phyloP scores from a whole-genome alignment of 1,140 invertebrate species.

The Plectus sambesii region DNA sequence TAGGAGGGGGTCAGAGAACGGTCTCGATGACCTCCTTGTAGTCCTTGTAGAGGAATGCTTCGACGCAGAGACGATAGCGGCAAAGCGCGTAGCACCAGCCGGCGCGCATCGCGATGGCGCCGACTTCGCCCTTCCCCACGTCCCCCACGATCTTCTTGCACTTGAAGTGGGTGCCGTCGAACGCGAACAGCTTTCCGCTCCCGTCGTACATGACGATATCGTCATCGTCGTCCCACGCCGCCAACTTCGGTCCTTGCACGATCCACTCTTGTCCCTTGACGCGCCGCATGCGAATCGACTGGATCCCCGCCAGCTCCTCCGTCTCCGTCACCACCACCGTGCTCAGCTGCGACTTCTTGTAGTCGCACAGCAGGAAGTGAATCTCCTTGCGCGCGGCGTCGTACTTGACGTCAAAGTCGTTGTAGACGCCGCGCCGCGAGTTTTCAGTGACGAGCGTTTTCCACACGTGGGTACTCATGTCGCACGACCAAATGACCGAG shows the following conservation, averaged over 20 bases:
- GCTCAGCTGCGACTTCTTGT: constrained; percentile 18
- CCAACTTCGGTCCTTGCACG: constrained; percentile 23
- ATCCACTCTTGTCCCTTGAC: constrained; percentile 29
- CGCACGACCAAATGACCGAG: constrained; percentile 25
- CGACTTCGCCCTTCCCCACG: constrained; percentile 23
- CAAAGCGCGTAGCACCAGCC: constrained; percentile 58
- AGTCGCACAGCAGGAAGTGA: constrained; percentile 25
- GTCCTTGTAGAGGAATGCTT: constrained; percentile 57
- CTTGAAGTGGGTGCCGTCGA: constrained; percentile 22
- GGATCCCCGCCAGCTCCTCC: constrained; percentile 16
- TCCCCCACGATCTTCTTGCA: constrained; percentile 28
- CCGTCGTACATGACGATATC: constrained; percentile 30
- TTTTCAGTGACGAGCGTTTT: constrained; percentile 24
- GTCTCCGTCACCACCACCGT: constrained; percentile 16
- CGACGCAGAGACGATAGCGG: constrained; percentile 20
- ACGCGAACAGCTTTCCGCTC: constrained; percentile 29
- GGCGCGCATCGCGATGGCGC: constrained; percentile 52
- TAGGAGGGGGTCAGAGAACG: no score
- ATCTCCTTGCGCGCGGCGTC: constrained; percentile 8
- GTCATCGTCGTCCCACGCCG: constrained; percentile 18
- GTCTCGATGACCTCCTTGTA: no score
- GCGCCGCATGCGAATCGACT: constrained; percentile 26
- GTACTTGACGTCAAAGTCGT: constrained; percentile 20
- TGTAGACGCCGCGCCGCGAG: constrained; percentile 13
- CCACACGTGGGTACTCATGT: constrained; percentile 22